These are phyloP conservation scores for Aethina tumida DNA, from an alignment of 1,140 invertebrate genomes.

Conservation along the genomic window DNA sequence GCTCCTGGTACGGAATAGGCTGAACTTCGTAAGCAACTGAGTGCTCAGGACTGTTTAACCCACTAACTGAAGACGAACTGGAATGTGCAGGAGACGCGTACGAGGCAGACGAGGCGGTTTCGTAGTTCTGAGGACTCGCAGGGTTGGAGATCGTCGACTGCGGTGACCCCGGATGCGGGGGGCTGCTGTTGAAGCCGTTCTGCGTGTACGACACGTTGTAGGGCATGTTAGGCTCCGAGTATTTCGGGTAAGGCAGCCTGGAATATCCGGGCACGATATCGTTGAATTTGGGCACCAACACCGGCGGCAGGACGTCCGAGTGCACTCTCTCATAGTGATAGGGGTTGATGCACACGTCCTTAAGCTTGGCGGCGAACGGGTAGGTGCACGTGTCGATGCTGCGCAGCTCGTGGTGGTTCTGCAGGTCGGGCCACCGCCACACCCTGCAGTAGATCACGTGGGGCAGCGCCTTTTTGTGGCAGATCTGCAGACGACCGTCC, in stretches of 20 bases:
- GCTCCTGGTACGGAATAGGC: slow-evolving; percentile 81
- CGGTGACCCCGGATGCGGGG: slow-evolving; percentile 43
- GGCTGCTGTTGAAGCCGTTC: slow-evolving; percentile 57
- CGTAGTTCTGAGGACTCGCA: slow-evolving; percentile 44
- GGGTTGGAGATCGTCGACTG: slow-evolving; percentile 56
- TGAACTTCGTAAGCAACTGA: slow-evolving; percentile 46
- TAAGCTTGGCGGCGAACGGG: slow-evolving; percentile 91
- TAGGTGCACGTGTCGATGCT: slow-evolving; percentile 88
- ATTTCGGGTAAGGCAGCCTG: slow-evolving; percentile 78
- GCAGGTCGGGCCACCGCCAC: slow-evolving; percentile 97
- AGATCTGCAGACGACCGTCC: slow-evolving; percentile 90
- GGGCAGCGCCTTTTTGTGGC: slow-evolving; percentile 88
- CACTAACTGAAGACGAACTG: too few species aligned
- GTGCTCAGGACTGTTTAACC: slow-evolving; percentile 41
- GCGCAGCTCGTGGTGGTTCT: slow-evolving; percentile 94
- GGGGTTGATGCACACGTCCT: slow-evolving; percentile 97
- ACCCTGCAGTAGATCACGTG: slow-evolving; percentile 98
- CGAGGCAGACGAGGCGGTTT: slow-evolving; percentile 64
- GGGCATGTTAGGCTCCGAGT: slow-evolving; percentile 85
- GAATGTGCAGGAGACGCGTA: too few species aligned
- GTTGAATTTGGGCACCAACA: slow-evolving; percentile 89
- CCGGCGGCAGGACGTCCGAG: slow-evolving; percentile 88
- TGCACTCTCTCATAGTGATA: slow-evolving; percentile 96
- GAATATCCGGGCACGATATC: slow-evolving; percentile 90
- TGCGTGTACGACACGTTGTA: slow-evolving; percentile 86